Evolutionary conservation across 2,888 invertebrate species (phyloP).

Genomic region (Tromatobia lineatoria): DNA sequence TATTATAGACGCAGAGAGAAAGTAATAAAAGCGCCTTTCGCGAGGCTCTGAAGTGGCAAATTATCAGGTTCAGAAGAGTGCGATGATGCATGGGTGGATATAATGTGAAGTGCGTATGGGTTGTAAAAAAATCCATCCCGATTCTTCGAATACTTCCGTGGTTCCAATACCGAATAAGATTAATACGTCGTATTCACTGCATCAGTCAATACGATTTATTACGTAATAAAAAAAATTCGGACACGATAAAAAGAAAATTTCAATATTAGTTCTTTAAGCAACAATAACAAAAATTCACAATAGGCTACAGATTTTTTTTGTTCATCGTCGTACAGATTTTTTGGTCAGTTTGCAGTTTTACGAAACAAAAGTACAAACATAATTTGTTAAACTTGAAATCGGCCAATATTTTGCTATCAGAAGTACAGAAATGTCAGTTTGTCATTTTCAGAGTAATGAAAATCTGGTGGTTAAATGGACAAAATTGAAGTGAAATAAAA

Average conservation of each 20-base stretch:
- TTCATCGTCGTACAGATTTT: too few species aligned
- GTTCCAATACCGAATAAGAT: conserved; percentile 11
- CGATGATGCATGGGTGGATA: conserved; percentile 39
- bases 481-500: too few species aligned
- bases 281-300: too few species aligned
- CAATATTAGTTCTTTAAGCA: too few species aligned
- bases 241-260: neutral
- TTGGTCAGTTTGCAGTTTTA: too few species aligned
- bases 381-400: neutral
- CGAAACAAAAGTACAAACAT: too few species aligned
- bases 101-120: conserved; percentile 9
- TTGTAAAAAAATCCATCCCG: conserved; percentile 2
- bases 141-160: conserved; percentile 1
- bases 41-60: conserved; percentile 8
- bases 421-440: neutral
- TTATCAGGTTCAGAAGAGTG: conserved; percentile 32
- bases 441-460: neutral
- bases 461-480: neutral
- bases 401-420: neutral
- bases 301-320: too few species aligned
- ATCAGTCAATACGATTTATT: neutral
- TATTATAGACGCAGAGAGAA: conserved; percentile 6
- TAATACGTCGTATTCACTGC: neutral
- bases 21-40: conserved; percentile 24
- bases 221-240: neutral